Evolutionary conservation across 2,888 invertebrate species (phyloP), one percentile per base, ranked within the genome.

Genomic region (Acrobeloides nanus): DNA sequence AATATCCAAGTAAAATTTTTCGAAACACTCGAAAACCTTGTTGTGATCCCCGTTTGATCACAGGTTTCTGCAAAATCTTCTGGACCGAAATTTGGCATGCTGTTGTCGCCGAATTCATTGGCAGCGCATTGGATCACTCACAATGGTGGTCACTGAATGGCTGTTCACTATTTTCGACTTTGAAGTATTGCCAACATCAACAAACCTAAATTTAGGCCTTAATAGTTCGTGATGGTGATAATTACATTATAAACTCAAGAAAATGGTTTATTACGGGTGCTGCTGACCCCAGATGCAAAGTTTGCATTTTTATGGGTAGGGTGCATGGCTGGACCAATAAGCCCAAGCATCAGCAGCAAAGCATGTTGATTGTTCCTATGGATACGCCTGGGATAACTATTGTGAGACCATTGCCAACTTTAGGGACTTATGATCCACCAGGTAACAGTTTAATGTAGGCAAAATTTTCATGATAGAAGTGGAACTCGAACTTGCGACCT

Each of bases 251-350:
- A 39, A 78, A 78, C 56, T 75, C 77, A 1, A 69, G 72, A 46
- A 78, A 78, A 53, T 78, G 77, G 78, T 78, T 76, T 74, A 76
- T 74, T n/a, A 75, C 76, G 64, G 76, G 76, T 52, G 78, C 76
- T 5, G 59, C 74, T 29, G 74, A 78, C 62, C 76, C 77, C 3
- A 52, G 73, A 3, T 77, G 77, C 62, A 73, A 75, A 48, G 48
- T 78, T 24, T 71, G 72, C 61, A 71, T 78, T 37, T 78, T 78
- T 57, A 78, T 78, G 78, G 78, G 78, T 17, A 75, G 76, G 55
- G 75, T 67, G 1, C 49, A 56, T n/a, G 61, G 59, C 15, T 52
- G 43, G 45, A 45, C 49, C 37, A 51, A 53, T 24, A 74, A 71
- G 1, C 59, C 67, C 1, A 58, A 61, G 6, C 74, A 77, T 57